Evolutionary conservation across 30 jellyfish, hydroid and myxozoan species (phyloP).

Genomic region (Mastigias papua): DNA sequence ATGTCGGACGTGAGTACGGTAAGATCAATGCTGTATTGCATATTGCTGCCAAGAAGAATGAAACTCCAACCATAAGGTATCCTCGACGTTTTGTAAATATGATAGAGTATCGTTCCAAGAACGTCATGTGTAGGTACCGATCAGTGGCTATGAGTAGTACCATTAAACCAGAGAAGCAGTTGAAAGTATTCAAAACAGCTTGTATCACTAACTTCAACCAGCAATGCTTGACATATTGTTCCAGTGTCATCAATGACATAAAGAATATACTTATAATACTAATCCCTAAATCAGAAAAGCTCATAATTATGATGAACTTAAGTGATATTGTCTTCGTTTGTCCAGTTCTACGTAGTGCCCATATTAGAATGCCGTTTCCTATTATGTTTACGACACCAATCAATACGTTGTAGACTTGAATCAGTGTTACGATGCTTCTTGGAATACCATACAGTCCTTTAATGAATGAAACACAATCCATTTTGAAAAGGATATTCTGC

Average conservation of each 20-base stretch:
- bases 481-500: no score
- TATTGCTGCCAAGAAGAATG: neutral
- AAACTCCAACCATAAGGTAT: neutral
- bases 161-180: neutral
- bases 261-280: neutral
- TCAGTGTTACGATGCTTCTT: neutral
- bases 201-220: neutral
- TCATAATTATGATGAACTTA: neutral
- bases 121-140: conserved; percentile 1
- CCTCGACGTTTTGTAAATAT: neutral
- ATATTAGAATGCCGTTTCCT: neutral
- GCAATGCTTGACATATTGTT: neutral
- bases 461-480: neutral
- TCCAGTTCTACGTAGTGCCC: neutral
- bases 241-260: neutral
- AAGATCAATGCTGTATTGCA: neutral
- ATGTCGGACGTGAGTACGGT: neutral
- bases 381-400: no score
- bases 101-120: neutral
- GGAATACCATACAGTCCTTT: neutral
- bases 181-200: neutral
- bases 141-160: neutral
- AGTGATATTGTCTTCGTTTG: no score
- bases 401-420: conserved; percentile 1
- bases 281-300: neutral